Base-by-base conservation (phyloP, 1,140 invertebrate genomes). In the Sinella curviseta region DNA sequence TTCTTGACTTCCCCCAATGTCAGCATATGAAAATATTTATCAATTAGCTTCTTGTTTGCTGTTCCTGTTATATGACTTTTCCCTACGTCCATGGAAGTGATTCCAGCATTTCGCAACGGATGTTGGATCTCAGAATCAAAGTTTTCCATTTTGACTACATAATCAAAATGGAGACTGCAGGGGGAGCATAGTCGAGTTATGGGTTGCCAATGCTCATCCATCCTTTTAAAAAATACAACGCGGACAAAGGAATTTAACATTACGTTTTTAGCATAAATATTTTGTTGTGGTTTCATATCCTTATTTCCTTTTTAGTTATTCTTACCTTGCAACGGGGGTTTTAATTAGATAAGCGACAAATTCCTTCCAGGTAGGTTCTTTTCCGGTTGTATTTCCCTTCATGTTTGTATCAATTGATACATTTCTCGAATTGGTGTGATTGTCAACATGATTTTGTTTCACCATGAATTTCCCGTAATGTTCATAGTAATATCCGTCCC, bases 151-250 rank as follows among this genome's bases (percentile, higher is more conserved):
- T 83, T 74, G 17, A 84, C 80, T 14, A 85, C 77, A 20, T 48
- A 77, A 34, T 84, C 80, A 81, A 96, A 97, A 83, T 93, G 88
- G 54, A 97, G 80, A 2, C 85, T 90, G 87, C 95, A 97, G 0
- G 95, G 95, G 30, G 94, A 95, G 85, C 96, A 97, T 84, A 97
- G 94, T 82, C 92, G 90, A 12, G 92, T 91, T 79, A 95, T 92
- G 0, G 94, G 93, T 33, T 92, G 93, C 94, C 95, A 97, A 86
- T 97, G 96, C 91, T 97, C 96, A 86, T 97, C 95, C 33, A 95
- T 88, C 60, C 90, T 90, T n/a, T 76, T 20, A 34, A 76, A 60
- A 78, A 55, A 48, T 39, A 80, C 3, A 48, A 48, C n/a, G n/a
- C n/a, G n/a, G n/a, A n/a, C n/a, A n/a, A n/a, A n/a, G n/a, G n/a